Evolutionary conservation across 2,113 vertebrate species (phyloP).

Genomic region (Scomber scombrus): DNA sequence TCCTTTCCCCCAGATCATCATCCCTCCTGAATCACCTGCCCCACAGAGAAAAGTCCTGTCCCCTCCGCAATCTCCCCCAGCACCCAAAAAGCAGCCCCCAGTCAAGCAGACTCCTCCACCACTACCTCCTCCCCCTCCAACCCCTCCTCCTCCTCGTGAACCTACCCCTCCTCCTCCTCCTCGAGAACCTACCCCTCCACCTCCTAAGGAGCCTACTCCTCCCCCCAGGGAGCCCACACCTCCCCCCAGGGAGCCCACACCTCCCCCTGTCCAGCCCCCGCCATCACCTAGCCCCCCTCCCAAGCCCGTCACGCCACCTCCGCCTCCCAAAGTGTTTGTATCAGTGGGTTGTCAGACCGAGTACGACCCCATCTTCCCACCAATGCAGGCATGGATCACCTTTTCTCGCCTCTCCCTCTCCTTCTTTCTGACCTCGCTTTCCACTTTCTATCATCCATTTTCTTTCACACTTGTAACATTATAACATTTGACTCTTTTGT

Average conservation of each 20-base stretch:
- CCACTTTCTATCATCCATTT: slow-evolving; percentile 15
- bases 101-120: slow-evolving; percentile 72
- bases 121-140: slow-evolving; percentile 69
- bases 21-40: slow-evolving; percentile 89
- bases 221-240: slow-evolving; percentile 68
- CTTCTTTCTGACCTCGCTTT: slow-evolving; percentile 22
- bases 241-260: slow-evolving; percentile 63
- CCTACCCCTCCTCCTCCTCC: slow-evolving; percentile 57
- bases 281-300: slow-evolving; percentile 73
- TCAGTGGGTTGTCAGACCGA: slow-evolving; percentile 94
- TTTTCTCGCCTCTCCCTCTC: slow-evolving; percentile 26
- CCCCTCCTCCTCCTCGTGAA: slow-evolving; percentile 58
- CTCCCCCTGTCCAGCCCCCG: slow-evolving; percentile 67
- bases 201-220: slow-evolving; percentile 61
- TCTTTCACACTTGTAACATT: background rate
- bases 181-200: slow-evolving; percentile 46
- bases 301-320: slow-evolving; percentile 67
- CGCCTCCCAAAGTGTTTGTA: slow-evolving; percentile 79
- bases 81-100: slow-evolving; percentile 73
- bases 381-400: slow-evolving; percentile 87
- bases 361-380: slow-evolving; percentile 86
- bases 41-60: slow-evolving; percentile 88
- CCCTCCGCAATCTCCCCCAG: slow-evolving; percentile 81
- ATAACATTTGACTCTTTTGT: background rate
- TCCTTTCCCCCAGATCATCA: slow-evolving; percentile 88